Conservation (phyloP, 2,888 invertebrate genomes). For the Microctonus aethiopoides region DNA sequence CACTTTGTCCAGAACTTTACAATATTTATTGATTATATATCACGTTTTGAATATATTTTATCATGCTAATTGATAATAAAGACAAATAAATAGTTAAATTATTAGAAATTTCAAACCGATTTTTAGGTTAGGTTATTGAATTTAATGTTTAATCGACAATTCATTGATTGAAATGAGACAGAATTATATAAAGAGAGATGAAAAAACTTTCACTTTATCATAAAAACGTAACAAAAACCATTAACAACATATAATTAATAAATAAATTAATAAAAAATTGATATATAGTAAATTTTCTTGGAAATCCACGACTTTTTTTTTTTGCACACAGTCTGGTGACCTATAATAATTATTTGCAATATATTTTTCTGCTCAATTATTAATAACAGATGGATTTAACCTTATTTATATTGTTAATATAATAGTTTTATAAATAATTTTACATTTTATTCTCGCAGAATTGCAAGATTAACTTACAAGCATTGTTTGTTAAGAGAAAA, state of each 20-base stretch:
- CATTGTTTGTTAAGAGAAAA: conserved; percentile 46
- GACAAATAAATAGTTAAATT: too few species aligned
- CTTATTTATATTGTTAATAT: too few species aligned
- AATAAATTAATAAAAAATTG: background rate
- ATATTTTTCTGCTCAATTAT: too few species aligned
- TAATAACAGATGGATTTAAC: too few species aligned
- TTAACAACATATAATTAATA: background rate
- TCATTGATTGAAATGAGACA: background rate
- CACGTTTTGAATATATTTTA: background rate
- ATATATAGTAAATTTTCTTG: background rate
- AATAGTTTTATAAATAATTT: too few species aligned
- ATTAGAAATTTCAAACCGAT: too few species aligned
- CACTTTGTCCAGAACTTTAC: conserved; percentile 4
- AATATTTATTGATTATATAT: background rate
- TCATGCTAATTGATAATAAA: too few species aligned
- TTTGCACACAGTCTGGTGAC: conserved; percentile 58
- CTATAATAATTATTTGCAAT: too few species aligned
- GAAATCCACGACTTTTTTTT: conserved; percentile 43
- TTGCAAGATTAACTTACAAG: conserved; percentile 52
- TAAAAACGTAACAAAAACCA: background rate
- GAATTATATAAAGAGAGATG: background rate
- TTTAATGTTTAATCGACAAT: background rate
- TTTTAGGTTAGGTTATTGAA: too few species aligned
- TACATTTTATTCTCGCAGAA: too few species aligned
- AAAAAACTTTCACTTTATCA: background rate